Percentiles rank a stretch among this genome's conserved stretches.
Conservation (phyloP, 2,888 invertebrate genomes). For the Oligia fasciuncula region DNA sequence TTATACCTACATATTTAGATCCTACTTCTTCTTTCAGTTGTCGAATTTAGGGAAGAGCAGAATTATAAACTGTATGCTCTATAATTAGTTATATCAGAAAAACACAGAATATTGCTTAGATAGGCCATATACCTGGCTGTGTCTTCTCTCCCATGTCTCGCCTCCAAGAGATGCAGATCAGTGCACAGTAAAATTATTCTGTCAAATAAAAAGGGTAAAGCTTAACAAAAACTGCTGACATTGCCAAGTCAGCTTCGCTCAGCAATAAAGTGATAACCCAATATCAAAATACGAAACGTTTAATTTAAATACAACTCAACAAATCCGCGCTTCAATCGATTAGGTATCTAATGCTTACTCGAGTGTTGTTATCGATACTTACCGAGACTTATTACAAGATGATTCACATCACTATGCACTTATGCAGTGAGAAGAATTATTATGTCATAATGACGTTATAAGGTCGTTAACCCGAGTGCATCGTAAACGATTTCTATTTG, state of each 20-base stretch:
- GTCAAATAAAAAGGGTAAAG: neutral
- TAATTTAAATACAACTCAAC: neutral
- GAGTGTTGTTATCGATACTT: neutral
- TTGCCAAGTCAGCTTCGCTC: slow-evolving; percentile 4
- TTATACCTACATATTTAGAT: neutral
- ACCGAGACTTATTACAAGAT: slow-evolving; percentile 11
- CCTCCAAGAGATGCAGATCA: neutral
- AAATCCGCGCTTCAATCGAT: neutral
- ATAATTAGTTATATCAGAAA: neutral
- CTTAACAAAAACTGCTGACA: neutral
- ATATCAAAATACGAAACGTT: neutral
- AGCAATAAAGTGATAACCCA: neutral
- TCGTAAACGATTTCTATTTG: slow-evolving; percentile 48
- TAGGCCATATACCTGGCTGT: neutral
- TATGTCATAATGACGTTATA: slow-evolving; percentile 54
- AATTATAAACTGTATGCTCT: neutral
- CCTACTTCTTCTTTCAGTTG: neutral
- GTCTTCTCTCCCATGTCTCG: neutral
- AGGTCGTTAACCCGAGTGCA: slow-evolving; percentile 56
- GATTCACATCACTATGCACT: slow-evolving; percentile 48
- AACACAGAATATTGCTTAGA: neutral
- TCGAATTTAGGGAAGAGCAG: neutral
- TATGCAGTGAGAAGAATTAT: slow-evolving; percentile 31
- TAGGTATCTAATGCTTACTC: neutral
- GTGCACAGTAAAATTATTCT: neutral